phyloP scores from a whole-genome alignment of 2,797 vertebrate genomes.

The Echeneis naucrates region DNA sequence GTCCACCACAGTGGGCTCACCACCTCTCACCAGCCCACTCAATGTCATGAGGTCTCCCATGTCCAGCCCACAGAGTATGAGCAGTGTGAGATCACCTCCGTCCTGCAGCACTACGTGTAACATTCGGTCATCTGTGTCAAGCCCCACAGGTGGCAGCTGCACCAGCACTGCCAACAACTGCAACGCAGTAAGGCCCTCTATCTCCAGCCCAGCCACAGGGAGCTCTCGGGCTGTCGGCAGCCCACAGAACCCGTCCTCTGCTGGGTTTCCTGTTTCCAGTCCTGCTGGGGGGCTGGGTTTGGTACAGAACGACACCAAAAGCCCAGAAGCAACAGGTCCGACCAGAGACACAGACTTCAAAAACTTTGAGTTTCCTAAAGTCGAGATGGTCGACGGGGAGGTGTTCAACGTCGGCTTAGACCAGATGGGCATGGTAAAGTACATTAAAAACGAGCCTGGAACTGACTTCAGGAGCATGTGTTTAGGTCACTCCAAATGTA shows the following conservation, averaged over 20 bases:
- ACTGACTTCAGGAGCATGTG: conserved; percentile 93
- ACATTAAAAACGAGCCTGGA: conserved; percentile 97
- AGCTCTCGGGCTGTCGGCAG: conserved; percentile 90
- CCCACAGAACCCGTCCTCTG: conserved; percentile 86
- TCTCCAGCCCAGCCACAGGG: conserved; percentile 91
- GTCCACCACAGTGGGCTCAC: conserved; percentile 91
- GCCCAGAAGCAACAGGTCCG: conserved; percentile 84
- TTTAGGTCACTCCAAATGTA: conserved; percentile 89
- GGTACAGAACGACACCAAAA: conserved; percentile 89
- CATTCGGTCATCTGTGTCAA: conserved; percentile 93
- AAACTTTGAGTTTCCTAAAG: conserved; percentile 93
- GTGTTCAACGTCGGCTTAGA: conserved; percentile 89
- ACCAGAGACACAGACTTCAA: conserved; percentile 89
- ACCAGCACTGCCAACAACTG: conserved; percentile 83
- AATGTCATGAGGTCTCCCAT: conserved; percentile 97
- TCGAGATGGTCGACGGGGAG: conserved; percentile 91
- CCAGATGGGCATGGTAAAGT: conserved; percentile 93
- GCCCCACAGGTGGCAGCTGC: conserved; percentile 87
- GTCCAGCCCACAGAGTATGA: conserved; percentile 94
- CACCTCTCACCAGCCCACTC: conserved; percentile 94
- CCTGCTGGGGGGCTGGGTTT: conserved; percentile 86
- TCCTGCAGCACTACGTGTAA: conserved; percentile 89
- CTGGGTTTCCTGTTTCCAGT: conserved; percentile 87
- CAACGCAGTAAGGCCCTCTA: conserved; percentile 88
- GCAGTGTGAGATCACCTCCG: conserved; percentile 93